Evolutionary conservation across 92 coral and sea anemone genomes (phyloP), one percentile per base, ranked within the genome.

Genomic region (Phenganax stokvisi): DNA sequence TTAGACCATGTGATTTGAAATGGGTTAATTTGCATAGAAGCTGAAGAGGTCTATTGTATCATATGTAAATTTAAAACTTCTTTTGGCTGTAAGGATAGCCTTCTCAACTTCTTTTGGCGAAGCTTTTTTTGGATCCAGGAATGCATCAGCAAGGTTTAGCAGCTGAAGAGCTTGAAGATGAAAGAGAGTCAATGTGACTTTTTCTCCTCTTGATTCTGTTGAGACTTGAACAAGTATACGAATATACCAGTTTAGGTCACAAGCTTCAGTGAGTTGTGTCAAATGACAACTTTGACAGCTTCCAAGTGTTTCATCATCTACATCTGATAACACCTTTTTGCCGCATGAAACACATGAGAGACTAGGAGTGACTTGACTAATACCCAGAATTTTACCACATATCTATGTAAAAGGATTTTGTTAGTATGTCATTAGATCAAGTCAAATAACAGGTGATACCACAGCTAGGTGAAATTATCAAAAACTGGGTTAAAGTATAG

Each of bases 341-440:
- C 20, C 20, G 12, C 65, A 59, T 59, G 65, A 59, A 59, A 59
- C 65, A 59, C 65, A 59, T 25, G 65, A 59, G 65, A 59, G 65
- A 59, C 65, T 59, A 13, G 20, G 65, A 13, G 65, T 59, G 65
- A 59, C 65, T 59, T 59, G 65, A 25, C 20, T n/a, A 59, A 59
- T 59, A 25, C 65, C 65, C 20, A 59, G 20, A 59, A 59, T 25
- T 59, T 59, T 59, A 59, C 47, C 47, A 37, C 47, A 37, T 37
- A 37, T 5, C 47, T 37, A 37, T 37, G 47, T 37, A 37, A 37
- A 37, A 37, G 47, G 47, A 56, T 85, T 85, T 72, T 78, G 74
- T n/a, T 85, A 79, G 51, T 71, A 72, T 54, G 60, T 79, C 28
- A 64, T 65, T 20, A 55, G 56, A 55, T 84, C 69, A 17, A 84